Base-by-base conservation (phyloP, 1,140 invertebrate species). In the Dreissena polymorpha region DNA sequence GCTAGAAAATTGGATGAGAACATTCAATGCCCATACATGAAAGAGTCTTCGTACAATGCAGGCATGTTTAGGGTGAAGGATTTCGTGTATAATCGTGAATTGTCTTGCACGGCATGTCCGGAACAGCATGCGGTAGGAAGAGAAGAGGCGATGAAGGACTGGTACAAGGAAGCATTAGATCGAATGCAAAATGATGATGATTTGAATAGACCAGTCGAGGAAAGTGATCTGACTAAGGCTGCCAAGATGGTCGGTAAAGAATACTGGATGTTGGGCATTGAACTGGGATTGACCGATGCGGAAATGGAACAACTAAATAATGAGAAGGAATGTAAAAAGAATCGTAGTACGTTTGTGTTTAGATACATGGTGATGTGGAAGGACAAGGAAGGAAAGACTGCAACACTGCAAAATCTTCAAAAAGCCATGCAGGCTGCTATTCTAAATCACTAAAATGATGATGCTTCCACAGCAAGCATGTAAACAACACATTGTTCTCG, bases 1-100 rank as follows among this genome's bases (percentile, higher is more conserved):
- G 23, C 68, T 7, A 23, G 57, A 53, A 64, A 64, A 23, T 78
- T 78, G 53, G 76, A 78, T 14, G 76, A 78, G 57, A 69, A 29
- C 53, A 78, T 78, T 18, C 76, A 78, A 49, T 78, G 76, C 49
- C 21, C 21, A 1, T 7, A 49, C 12, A 18, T 76, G 10, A 16
- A n/a, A 5, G 13, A 13, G 13, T 78, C 68, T 29, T 23, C 57
- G 64, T 23, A 64, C 18, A 53, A 49, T 18, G 57, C 0, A 69
- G 65, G 65, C 7, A 14, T 78, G 14, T 27, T 78, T 14, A 68
- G 67, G 69, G 29, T 78, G 76, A 69, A 53, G 21, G 64, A 69
- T 16, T 78, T 78, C 57, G 18, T 78, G 10, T 70, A 55, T 60
- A 14, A 78, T 12, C 27, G 69, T 68, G 18, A 3, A 53, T 5